Evolutionary conservation across 2,888 invertebrate species (phyloP).

Genomic region (Callyntrura guangdongensis): DNA sequence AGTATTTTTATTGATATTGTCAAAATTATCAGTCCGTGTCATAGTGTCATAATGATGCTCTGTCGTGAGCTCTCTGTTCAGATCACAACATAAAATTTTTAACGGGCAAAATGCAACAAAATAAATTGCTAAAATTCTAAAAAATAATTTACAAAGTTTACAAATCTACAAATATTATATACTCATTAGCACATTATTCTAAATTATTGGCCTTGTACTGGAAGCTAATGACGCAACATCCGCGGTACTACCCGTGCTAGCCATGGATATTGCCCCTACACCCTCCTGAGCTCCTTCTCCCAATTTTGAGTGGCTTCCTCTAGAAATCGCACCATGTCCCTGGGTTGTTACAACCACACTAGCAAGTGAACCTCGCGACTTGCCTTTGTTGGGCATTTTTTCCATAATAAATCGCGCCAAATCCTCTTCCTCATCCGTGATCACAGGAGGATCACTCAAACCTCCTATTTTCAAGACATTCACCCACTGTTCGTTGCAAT

Average conservation of each 20-base stretch:
- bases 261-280: conserved; percentile 49
- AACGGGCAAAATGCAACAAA: conserved; percentile 34
- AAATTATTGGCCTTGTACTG: conserved; percentile 54
- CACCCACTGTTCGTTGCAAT: conserved; percentile 75
- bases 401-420: conserved; percentile 29
- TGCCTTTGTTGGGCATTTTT: not conserved
- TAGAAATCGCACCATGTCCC: too few relatives aligned
- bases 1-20: not conserved
- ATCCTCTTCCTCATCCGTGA: not conserved
- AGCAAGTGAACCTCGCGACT: not conserved
- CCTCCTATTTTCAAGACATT: conserved; percentile 80
- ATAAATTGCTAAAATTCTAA: not conserved
- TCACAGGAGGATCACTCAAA: conserved; percentile 76
- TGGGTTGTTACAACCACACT: conserved; percentile 28
- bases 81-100: not conserved
- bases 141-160: not conserved
- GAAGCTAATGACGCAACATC: conserved; percentile 46
- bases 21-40: not conserved
- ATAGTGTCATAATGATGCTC: not conserved
- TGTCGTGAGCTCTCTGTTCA: not conserved
- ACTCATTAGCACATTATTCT: not conserved
- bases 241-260: conserved; percentile 1
- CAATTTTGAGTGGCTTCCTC: not conserved
- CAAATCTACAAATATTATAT: not conserved
- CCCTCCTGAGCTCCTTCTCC: conserved; percentile 40